These are phyloP conservation scores for Tetramorium bicarinatum DNA, from an alignment of 2,888 invertebrate species.

Conservation along the genomic window DNA sequence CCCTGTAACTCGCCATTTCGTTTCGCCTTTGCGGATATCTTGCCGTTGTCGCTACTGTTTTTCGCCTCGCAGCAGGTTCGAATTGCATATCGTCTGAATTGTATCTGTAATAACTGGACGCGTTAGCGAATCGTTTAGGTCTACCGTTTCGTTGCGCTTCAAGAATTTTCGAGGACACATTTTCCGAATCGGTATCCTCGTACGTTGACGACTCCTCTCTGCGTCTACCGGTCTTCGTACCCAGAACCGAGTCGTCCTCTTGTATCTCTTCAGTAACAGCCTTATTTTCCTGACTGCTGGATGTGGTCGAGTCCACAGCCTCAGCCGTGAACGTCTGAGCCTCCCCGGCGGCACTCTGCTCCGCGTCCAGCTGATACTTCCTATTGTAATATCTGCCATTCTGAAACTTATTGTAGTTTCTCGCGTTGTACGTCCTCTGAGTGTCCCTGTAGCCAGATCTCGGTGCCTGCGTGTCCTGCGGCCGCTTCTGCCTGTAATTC, in stretches of 20 bases:
- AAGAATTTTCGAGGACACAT: background rate
- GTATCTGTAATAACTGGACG: slow-evolving; percentile 47
- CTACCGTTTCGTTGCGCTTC: slow-evolving; percentile 18
- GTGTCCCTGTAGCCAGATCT: slow-evolving; percentile 64
- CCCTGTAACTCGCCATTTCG: slow-evolving; percentile 65
- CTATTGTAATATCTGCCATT: slow-evolving; percentile 73
- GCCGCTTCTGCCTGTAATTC: slow-evolving; percentile 69
- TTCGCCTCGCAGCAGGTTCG: slow-evolving; percentile 51
- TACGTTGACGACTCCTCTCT: slow-evolving; percentile 15
- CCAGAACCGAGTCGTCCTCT: slow-evolving; percentile 32
- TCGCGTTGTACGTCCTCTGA: slow-evolving; percentile 67
- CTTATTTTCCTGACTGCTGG: slow-evolving; percentile 21
- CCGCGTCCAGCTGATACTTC: slow-evolving; percentile 44
- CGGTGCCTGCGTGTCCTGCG: slow-evolving; percentile 57
- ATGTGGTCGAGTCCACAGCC: background rate
- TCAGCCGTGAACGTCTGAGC: background rate
- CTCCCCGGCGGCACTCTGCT: background rate
- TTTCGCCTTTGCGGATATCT: slow-evolving; percentile 67
- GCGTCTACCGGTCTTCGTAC: background rate
- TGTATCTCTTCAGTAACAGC: slow-evolving; percentile 20
- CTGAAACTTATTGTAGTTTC: slow-evolving; percentile 74
- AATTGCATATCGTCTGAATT: slow-evolving; percentile 61
- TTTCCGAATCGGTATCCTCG: slow-evolving; percentile 25
- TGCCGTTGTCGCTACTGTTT: slow-evolving; percentile 49
- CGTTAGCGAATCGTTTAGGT: slow-evolving; percentile 47